Conservation (phyloP, 2,113 vertebrate species). For the Jacana jacana region DNA sequence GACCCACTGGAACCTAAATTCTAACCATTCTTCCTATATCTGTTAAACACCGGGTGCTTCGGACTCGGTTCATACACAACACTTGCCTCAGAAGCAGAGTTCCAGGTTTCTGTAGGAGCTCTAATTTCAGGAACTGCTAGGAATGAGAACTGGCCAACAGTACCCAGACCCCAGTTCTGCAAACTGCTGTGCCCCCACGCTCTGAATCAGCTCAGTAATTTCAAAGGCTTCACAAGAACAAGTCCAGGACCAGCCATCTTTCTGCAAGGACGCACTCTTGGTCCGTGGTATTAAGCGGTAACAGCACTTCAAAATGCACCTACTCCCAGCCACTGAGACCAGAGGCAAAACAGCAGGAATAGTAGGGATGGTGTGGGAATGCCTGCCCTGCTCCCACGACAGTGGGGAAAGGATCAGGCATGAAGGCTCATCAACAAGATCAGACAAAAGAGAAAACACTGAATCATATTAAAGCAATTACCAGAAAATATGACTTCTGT, state of each 20-base stretch:
- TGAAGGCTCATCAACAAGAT: conserved; percentile 47
- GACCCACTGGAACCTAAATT: conserved; percentile 9
- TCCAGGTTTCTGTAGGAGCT: background rate
- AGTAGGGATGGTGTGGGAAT: background rate
- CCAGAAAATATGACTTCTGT: conserved; percentile 53
- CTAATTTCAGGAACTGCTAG: background rate
- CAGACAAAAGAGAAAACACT: conserved; percentile 60
- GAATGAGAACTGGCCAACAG: background rate
- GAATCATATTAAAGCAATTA: conserved; percentile 64
- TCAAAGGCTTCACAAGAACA: background rate
- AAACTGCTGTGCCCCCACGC: background rate
- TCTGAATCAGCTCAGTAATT: background rate
- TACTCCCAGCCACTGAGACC: background rate
- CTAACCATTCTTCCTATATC: background rate
- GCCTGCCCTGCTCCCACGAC: background rate
- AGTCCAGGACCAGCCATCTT: background rate
- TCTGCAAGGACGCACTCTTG: background rate
- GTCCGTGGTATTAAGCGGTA: background rate
- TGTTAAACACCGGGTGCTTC: background rate
- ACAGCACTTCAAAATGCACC: background rate
- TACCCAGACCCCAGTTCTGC: background rate
- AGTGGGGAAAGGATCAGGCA: background rate
- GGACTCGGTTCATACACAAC: background rate
- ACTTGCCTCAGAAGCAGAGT: background rate
- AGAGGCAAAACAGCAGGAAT: background rate